Base-by-base conservation (phyloP, 2,113 vertebrate species). In the Nicator chloris region DNA sequence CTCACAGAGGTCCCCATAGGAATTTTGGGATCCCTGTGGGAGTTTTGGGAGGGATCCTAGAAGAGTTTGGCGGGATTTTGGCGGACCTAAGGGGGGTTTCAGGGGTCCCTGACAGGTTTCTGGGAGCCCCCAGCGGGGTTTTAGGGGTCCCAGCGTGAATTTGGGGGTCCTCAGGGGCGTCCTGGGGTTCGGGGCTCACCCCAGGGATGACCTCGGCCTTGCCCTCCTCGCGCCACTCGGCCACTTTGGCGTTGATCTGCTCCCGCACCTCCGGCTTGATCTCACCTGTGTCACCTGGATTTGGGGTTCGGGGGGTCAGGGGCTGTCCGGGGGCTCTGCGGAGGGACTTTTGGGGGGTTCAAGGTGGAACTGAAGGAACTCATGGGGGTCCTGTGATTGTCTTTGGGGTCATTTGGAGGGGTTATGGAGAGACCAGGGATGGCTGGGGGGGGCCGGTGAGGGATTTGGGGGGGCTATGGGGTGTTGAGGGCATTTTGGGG, bases 171-270 rank as follows among this genome's bases (percentile, higher is more conserved):
- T 5, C 63, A 64, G 14, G 22, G 10, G 30, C 7, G 4, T 60
- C 61, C 15, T 11, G 56, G 56, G 56, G 30, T 12, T 61, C 57
- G 33, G 12, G 44, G 16, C 76, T 69, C 22, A 82, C 79, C 79
- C 79, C 79, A 4, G 79, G 79, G 44, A 82, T 82, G 65, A 82
- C 65, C 24, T 82, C 79, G 19, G 79, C 79, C 30, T 82, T 82
- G 37, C 80, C 80, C 35, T 82, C 80, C 45, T 82, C 80, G 1
- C 80, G 65, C 80, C 80, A 82, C 45, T 82, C 80, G 11, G 80
- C 65, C 65, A 82, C 80, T 40, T 82, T 82, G 80, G 80, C 80
- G 20, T 82, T 82, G 65, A 82, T 82, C 65, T 82, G 80, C 54
- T 82, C 80, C 19, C 80, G 65, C 44, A 82, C 80, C 54, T 82